Percentiles rank a stretch among this genome's conserved stretches.
Conservation (phyloP, 2,888 invertebrate genomes). For the Odontothrips loti region DNA sequence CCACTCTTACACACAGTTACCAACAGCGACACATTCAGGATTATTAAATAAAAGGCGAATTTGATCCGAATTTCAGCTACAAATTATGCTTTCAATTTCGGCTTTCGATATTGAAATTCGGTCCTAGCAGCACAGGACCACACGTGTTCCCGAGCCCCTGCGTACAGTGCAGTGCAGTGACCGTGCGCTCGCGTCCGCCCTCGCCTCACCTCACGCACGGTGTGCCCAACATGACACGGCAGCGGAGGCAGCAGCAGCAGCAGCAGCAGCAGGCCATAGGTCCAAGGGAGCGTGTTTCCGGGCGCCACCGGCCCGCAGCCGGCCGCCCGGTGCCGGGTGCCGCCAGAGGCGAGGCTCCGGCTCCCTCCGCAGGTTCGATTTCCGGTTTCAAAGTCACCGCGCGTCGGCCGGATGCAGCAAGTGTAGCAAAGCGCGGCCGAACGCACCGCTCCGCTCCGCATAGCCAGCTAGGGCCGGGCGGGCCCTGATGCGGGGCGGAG, state of each 20-base stretch:
- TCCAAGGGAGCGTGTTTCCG: conserved; percentile 1
- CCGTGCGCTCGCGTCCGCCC: too few relatives aligned
- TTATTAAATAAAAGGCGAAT: too few relatives aligned
- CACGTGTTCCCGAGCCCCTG: too few relatives aligned
- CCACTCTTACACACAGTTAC: too few relatives aligned
- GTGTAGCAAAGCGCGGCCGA: not conserved
- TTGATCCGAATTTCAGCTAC: too few relatives aligned
- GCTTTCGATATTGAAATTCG: too few relatives aligned
- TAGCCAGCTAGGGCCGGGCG: not conserved
- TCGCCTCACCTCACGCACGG: not conserved
- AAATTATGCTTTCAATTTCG: too few relatives aligned
- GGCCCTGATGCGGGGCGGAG: not conserved
- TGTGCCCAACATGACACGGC: not conserved
- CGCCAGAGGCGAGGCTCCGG: not conserved
- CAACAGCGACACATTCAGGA: too few relatives aligned
- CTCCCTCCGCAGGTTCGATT: not conserved
- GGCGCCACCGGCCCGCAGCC: not conserved
- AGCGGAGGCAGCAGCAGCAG: not conserved
- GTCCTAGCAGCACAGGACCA: too few relatives aligned
- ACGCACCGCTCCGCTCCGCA: not conserved
- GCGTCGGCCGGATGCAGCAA: not conserved
- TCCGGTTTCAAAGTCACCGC: not conserved
- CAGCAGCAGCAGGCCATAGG: not conserved
- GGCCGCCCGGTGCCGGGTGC: not conserved
- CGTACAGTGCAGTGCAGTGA: too few relatives aligned